Evolutionary conservation across 2,113 vertebrate species (phyloP).

Genomic region (Leptocoma aspasia): DNA sequence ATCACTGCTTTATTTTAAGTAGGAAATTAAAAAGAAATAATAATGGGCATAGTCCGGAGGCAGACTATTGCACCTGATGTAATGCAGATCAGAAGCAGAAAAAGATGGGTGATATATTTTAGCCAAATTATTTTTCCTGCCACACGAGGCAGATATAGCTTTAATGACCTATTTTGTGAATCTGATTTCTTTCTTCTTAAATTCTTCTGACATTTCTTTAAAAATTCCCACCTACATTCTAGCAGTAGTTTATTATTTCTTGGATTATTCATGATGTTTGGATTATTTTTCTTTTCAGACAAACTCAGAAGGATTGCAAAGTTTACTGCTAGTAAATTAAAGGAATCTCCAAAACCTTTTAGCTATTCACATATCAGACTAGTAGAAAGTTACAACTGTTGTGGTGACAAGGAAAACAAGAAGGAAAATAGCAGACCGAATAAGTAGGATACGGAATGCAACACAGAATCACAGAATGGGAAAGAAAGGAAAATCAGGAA

Average conservation of each 20-base stretch:
- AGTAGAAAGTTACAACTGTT: not conserved
- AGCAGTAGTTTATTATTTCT: not conserved
- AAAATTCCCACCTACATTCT: not conserved
- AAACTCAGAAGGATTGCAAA: not conserved
- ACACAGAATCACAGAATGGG: not conserved
- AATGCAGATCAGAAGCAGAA: not conserved
- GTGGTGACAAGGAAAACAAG: not conserved
- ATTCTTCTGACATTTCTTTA: not conserved
- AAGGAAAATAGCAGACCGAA: not conserved
- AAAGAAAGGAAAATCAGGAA: not conserved
- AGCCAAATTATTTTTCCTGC: not conserved
- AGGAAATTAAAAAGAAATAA: not conserved
- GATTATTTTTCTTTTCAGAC: not conserved
- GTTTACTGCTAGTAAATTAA: not conserved
- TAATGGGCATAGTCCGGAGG: not conserved
- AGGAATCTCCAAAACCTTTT: not conserved
- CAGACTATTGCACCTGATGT: not conserved
- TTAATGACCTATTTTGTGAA: not conserved
- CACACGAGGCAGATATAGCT: not conserved
- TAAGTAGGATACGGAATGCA: not conserved
- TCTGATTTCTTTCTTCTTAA: not conserved
- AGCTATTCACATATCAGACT: not conserved
- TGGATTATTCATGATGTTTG: not conserved
- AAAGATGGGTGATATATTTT: not conserved
- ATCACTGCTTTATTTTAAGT: not conserved